Base-by-base conservation (phyloP, 2,888 invertebrate species). In the Plagodis pulveraria region DNA sequence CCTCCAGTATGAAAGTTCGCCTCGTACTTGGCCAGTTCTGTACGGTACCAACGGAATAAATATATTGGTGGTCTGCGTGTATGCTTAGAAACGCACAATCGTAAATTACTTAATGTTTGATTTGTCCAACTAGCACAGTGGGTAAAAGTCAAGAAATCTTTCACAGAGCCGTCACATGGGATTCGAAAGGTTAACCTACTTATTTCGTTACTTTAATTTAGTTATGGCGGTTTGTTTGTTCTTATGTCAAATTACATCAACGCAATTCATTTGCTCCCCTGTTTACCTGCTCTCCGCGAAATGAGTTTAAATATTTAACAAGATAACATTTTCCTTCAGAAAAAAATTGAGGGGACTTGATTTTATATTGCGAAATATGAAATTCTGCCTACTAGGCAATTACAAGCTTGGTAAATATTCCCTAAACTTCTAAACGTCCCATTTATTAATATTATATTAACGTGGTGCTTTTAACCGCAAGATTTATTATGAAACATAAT, bases 161-260 rank as follows among this genome's bases (percentile, higher is more conserved):
- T 62, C 58, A 61, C 65, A 69, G 67, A 64, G 69, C 58, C n/a
- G 68, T 57, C 55, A 62, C 45, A 54, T 63, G 69, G 71, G 71
- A 72, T 75, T 72, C 62, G 65, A 64, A 58, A 62, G 69, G 67
- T 69, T 69, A 73, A 74, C 72, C 72, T 66, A 73, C 70, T 71
- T 73, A 69, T 67, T 67, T 65, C 63, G 62, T 65, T 70, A 71
- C 66, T 75, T 74, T 76, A 75, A 76, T 75, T 70, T 73, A 71
- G 73, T 76, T 76, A 71, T 63, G 65, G 63, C 66, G 52, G 48
- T 53, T 49, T 50, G 52, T 60, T 71, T 74, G 68, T 76, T 69
- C 70, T 75, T 72, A 69, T 70, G 71, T 75, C 70, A 72, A 74
- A 73, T 73, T 73, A 73, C 64, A 72, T 70, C 63, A 65, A 64